Evolutionary conservation across 2,888 invertebrate genomes (phyloP), one percentile per base, ranked within the genome.

Genomic region (Parnassius orleans): DNA sequence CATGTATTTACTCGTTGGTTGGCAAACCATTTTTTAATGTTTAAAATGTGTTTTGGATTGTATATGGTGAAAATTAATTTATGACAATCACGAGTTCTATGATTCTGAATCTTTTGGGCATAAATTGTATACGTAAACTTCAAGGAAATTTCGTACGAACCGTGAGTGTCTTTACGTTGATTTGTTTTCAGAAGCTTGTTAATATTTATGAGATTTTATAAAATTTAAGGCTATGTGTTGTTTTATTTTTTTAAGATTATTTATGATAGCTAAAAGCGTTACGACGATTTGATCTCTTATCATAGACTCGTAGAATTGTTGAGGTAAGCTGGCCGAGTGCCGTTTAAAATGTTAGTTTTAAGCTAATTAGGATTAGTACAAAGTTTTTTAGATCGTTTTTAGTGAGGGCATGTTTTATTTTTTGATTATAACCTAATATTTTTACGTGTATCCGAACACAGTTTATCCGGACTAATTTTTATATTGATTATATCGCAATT

Each of bases 371-470:
- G 65, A 33, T 67, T 74, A 73, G 69, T 71, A 68, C 71, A 70
- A 69, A 70, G 63, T 66, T 69, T 77, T 19, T 80, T 77, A 78
- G 76, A 80, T 80, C 73, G 65, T 80, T 58, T 76, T 73, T 59
- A 63, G 66, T 68, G 66, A 69, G 77, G 79, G 90, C 90, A 90
- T 90, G 90, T 88, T 90, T 90, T 90, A 89, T 85, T 84, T 83
- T 86, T 81, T 84, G 81, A 86, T 86, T 85, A 81, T 84, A 72
- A 84, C 76, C 76, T 66, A 50, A 51, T 15, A 67, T 75, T 77
- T 79, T 75, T 78, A 76, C 75, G 72, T 76, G 71, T 73, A 76
- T 76, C 63, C 69, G 65, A 70, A 14, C 48, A 70, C 72, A 76
- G 75, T 75, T 71, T 61, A 67, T 70, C 75, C 77, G 77, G 80